Evolutionary conservation across 1,140 invertebrate genomes (phyloP).

Genomic region (Mycetomoellerius zeteki): DNA sequence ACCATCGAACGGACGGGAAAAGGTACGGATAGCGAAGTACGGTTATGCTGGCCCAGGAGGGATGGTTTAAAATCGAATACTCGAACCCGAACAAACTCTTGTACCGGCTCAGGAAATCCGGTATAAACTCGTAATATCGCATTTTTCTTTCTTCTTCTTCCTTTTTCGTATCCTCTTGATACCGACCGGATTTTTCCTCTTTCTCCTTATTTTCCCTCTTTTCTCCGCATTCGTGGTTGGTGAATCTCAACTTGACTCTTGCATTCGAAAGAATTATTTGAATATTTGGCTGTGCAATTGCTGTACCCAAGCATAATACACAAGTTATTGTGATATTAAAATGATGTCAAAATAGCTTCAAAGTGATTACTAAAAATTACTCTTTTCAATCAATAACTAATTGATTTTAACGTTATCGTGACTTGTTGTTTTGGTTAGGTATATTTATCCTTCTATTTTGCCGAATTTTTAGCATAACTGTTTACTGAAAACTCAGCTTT

Average conservation of each 20-base stretch:
- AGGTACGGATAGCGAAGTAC: conserved; percentile 64
- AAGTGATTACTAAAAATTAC: too few relatives aligned
- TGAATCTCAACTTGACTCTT: conserved; percentile 22
- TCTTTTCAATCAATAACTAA: too few relatives aligned
- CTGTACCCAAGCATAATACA: too few relatives aligned
- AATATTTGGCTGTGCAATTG: background rate
- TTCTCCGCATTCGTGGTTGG: background rate
- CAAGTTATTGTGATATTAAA: too few relatives aligned
- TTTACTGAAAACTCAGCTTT: background rate
- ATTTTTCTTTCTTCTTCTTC: conserved; percentile 60
- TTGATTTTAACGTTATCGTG: too few relatives aligned
- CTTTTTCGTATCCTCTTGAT: conserved; percentile 47
- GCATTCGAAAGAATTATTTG: conserved; percentile 19
- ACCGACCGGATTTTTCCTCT: conserved; percentile 54
- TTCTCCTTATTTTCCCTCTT: background rate
- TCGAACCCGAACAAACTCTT: conserved; percentile 72
- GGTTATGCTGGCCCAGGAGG: conserved; percentile 65
- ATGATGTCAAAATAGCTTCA: too few relatives aligned
- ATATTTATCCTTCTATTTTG: conserved; percentile 1
- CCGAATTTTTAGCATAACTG: conserved; percentile 4
- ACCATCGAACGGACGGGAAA: conserved; percentile 60
- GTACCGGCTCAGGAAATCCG: conserved; percentile 61
- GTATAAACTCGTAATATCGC: conserved; percentile 76
- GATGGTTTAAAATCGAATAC: conserved; percentile 76
- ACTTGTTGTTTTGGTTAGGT: too few relatives aligned